These are phyloP conservation scores for Polia nebulosa DNA, from an alignment of 2,888 invertebrate species.

Conservation along the genomic window DNA sequence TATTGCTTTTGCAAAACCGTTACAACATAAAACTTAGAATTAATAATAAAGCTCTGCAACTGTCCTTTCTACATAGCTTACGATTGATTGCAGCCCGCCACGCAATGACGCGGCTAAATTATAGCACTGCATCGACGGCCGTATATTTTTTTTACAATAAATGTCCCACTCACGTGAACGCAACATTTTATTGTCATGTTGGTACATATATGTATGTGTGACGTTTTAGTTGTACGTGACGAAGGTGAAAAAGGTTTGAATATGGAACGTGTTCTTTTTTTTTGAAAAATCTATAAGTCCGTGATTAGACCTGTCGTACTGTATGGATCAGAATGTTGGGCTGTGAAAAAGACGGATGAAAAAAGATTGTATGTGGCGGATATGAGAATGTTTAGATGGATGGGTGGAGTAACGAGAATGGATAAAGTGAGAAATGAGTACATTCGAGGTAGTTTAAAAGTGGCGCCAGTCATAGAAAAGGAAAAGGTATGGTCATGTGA, in stretches of 20 bases:
- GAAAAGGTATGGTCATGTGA: no score
- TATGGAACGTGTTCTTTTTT: constrained; percentile 29
- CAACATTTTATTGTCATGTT: constrained; percentile 58
- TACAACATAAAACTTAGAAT: constrained; percentile 17
- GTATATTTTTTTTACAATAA: constrained; percentile 43
- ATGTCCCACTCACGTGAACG: constrained; percentile 52
- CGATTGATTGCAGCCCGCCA: constrained; percentile 62
- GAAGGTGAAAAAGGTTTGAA: constrained; percentile 25
- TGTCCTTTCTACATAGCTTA: constrained; percentile 41
- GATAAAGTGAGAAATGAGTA: no score
- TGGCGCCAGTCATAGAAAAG: no score
- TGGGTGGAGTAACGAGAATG: no score
- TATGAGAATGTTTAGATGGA: no score
- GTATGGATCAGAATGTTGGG: no score
- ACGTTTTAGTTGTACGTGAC: constrained; percentile 50
- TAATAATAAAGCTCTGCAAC: constrained; percentile 33
- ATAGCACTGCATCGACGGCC: constrained; percentile 60
- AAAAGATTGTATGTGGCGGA: no score
- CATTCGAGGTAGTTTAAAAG: no score
- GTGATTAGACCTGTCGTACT: no score
- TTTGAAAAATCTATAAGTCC: no score
- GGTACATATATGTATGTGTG: constrained; percentile 31
- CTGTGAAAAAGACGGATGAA: no score
- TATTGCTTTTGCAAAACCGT: no score
- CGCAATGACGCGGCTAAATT: constrained; percentile 59